Conservation (phyloP, 1,140 invertebrate species). For the Drosophila subpulchrella region DNA sequence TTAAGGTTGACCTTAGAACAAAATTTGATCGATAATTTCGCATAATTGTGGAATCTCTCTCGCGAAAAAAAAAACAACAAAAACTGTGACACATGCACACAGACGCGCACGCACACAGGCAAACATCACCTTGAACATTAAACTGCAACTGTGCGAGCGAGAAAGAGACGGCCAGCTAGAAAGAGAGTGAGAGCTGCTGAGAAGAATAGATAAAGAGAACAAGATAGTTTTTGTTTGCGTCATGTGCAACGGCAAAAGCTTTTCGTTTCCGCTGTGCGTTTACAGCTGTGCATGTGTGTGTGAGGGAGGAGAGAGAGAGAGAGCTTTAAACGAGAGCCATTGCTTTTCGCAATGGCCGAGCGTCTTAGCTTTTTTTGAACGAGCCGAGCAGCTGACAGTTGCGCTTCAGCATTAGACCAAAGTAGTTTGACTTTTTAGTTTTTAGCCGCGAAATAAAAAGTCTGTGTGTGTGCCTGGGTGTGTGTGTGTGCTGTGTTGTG, state of each 20-base stretch:
- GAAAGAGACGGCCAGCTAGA: background rate
- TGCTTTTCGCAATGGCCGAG: slow-evolving; percentile 6
- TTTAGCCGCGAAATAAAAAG: slow-evolving; percentile 68
- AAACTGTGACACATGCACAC: slow-evolving; percentile 60
- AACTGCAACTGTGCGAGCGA: slow-evolving; percentile 71
- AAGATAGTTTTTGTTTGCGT: slow-evolving; percentile 68
- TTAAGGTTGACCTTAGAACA: slow-evolving; percentile 76
- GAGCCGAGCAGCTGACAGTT: slow-evolving; percentile 76
- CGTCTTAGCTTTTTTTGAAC: slow-evolving; percentile 49
- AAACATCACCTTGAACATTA: slow-evolving; percentile 80
- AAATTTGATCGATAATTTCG: slow-evolving; percentile 84
- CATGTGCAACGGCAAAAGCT: slow-evolving; percentile 63
- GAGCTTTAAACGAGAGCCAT: slow-evolving; percentile 20
- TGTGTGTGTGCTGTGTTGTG: slow-evolving; percentile 36
- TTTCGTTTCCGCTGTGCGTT: slow-evolving; percentile 30
- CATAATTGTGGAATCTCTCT: slow-evolving; percentile 68
- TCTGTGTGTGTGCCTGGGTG: slow-evolving; percentile 22
- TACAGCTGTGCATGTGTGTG: slow-evolving; percentile 9
- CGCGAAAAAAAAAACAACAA: slow-evolving; percentile 2
- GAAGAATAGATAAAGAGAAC: slow-evolving; percentile 45
- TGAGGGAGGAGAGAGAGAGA: slow-evolving; percentile 48
- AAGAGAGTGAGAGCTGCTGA: slow-evolving; percentile 21
- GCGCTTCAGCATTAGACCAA: slow-evolving; percentile 78
- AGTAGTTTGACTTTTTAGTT: slow-evolving; percentile 70
- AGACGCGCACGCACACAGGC: slow-evolving; percentile 19